Base-by-base conservation (phyloP, 1,140 invertebrate genomes). In the Tetraneura akinire region DNA sequence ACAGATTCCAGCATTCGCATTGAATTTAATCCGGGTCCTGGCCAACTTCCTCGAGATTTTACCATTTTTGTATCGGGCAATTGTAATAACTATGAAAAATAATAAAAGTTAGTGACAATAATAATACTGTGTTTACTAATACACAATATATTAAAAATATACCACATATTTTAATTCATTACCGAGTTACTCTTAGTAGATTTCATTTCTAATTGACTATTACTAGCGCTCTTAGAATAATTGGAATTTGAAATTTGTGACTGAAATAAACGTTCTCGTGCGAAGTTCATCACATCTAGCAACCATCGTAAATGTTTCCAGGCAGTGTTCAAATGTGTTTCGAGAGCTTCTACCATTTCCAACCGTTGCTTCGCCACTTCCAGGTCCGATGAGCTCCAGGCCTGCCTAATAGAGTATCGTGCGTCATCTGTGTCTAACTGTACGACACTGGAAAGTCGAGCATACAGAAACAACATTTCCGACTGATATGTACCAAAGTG, bases 301-400 rank as follows among this genome's bases (percentile, higher is more conserved):
- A 98, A 89, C 97, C 97, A 99, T 16, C 97, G 90, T 4, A 94
- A 92, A 29, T 91, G 91, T 84, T 96, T 96, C 97, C 97, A 98
- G 1, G 94, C 91, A 0, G 88, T 85, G 82, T 96, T 96, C 14
- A 96, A 87, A 83, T 92, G 92, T 1, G 89, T 87, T 84, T 96
- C 94, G 6, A 96, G 88, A 74, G 94, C 91, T 84, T 95, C 92
- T 21, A 98, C 86, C 83, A 92, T 91, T 1, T 90, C 87, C 14
- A 98, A 85, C 51, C 94, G 90, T 82, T 96, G 92, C 85, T 95
- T 96, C 11, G 96, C 94, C 5, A 90, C 89, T 80, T 91, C 91
- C 4, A 98, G 85, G 86, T 98, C 96, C 10, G 90, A 90, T 62
- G 92, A 91, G 21, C 95, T 97, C 85, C 98, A 98, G 0, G 97